phyloP scores from a whole-genome alignment of 1,140 invertebrate species.

The Dolichoris vasculosae region DNA sequence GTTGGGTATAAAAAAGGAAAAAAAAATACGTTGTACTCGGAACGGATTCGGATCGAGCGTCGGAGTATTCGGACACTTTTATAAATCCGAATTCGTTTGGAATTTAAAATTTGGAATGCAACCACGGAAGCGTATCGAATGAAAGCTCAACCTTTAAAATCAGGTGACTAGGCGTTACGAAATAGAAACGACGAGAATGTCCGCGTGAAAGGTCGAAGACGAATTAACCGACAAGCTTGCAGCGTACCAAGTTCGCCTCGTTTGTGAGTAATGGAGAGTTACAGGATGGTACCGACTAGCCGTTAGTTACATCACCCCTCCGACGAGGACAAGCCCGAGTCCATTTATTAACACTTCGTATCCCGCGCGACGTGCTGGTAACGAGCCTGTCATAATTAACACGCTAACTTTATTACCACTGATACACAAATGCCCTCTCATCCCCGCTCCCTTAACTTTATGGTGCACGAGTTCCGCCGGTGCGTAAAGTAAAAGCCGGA shows the following conservation, averaged over 20 bases:
- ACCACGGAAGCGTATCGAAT: no score
- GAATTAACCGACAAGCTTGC: slow-evolving; percentile 23
- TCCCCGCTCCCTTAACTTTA: slow-evolving; percentile 1
- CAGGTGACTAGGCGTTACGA: neutral
- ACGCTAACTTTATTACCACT: slow-evolving; percentile 54
- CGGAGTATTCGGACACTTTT: no score
- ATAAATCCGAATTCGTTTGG: no score
- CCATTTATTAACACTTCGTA: slow-evolving; percentile 57
- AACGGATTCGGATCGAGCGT: no score
- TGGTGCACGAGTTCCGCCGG: neutral
- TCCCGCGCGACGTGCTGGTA: slow-evolving; percentile 52
- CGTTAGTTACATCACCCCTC: neutral
- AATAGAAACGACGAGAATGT: neutral
- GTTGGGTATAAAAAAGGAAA: neutral
- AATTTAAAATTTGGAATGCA: no score
- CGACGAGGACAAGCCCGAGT: slow-evolving; percentile 8
- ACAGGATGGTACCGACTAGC: slow-evolving; percentile 27
- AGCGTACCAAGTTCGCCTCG: slow-evolving; percentile 4
- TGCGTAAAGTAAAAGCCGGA: neutral
- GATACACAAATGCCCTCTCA: slow-evolving; percentile 35
- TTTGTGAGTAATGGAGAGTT: slow-evolving; percentile 48
- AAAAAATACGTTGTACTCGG: no score
- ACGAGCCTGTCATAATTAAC: slow-evolving; percentile 57
- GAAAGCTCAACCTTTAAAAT: no score
- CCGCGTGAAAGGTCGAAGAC: slow-evolving; percentile 16